phyloP scores from a whole-genome alignment of 2,113 vertebrate genomes.

The Silurus asotus region DNA sequence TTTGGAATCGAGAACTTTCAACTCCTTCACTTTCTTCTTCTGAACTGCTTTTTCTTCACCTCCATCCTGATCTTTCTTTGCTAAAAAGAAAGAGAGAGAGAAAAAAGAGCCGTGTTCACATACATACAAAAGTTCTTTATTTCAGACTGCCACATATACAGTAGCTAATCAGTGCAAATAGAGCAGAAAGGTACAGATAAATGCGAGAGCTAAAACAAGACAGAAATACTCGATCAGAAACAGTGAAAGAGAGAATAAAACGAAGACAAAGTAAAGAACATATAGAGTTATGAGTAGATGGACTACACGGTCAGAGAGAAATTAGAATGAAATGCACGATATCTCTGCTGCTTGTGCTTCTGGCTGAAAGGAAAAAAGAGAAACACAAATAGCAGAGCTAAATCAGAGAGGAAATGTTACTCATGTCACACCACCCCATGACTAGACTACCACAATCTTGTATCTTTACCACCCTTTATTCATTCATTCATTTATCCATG shows the following conservation, averaged over 20 bases:
- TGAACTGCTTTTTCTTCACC: slow-evolving; percentile 76
- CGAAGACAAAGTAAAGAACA: slow-evolving; percentile 16
- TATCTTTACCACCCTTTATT: neutral
- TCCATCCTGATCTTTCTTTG: slow-evolving; percentile 80
- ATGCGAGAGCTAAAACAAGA: neutral
- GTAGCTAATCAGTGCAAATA: neutral
- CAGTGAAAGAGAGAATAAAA: slow-evolving; percentile 1
- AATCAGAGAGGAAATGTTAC: slow-evolving; percentile 6
- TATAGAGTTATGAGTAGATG: slow-evolving; percentile 43
- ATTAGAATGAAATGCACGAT: slow-evolving; percentile 31
- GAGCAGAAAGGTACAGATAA: slow-evolving; percentile 20
- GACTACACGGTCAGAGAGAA: slow-evolving; percentile 42
- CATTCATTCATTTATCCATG: neutral
- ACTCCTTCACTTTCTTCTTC: slow-evolving; percentile 88
- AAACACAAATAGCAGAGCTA: neutral
- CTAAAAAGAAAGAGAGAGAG: slow-evolving; percentile 48
- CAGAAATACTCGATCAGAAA: neutral
- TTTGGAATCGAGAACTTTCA: slow-evolving; percentile 81
- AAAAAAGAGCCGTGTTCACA: neutral
- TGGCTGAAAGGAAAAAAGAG: neutral
- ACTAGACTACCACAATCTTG: neutral
- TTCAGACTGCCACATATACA: neutral
- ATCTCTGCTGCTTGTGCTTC: slow-evolving; percentile 36
- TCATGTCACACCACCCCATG: neutral
- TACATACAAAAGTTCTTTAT: neutral